These are phyloP conservation scores for Romanogobio albipinnatus DNA, from an alignment of 2,113 vertebrate species.

Conservation along the genomic window DNA sequence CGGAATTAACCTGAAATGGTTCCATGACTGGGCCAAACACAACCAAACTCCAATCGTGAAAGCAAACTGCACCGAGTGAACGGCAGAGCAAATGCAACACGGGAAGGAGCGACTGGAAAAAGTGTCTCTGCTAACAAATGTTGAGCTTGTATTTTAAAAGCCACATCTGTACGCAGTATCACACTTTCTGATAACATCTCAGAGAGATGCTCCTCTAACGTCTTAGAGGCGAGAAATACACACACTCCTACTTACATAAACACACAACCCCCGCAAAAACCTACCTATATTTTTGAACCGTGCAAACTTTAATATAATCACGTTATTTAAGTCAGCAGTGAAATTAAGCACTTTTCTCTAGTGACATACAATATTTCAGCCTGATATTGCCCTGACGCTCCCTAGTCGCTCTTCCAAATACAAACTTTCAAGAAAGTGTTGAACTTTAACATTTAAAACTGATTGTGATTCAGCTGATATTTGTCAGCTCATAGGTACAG, in stretches of 20 bases:
- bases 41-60: neutral
- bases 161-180: constrained; percentile 46
- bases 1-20: neutral
- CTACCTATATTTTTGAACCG: neutral
- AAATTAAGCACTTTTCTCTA: neutral
- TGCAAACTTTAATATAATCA: neutral
- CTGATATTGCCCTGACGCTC: neutral
- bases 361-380: neutral
- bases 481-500: neutral
- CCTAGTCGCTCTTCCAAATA: neutral
- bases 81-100: neutral
- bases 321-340: neutral
- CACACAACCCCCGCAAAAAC: neutral
- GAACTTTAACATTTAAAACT: neutral
- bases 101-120: constrained; percentile 30
- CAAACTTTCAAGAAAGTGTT: neutral
- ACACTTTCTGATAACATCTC: constrained; percentile 28
- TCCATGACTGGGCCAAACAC: neutral
- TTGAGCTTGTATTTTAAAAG: constrained; percentile 37
- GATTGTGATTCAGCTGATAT: neutral
- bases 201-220: neutral
- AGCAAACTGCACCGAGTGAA: neutral
- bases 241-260: constrained; percentile 11
- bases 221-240: constrained; percentile 18
- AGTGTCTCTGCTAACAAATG: constrained; percentile 22